Base-by-base conservation (phyloP, 2,113 vertebrate genomes). In the Gallinago paraguaiae region DNA sequence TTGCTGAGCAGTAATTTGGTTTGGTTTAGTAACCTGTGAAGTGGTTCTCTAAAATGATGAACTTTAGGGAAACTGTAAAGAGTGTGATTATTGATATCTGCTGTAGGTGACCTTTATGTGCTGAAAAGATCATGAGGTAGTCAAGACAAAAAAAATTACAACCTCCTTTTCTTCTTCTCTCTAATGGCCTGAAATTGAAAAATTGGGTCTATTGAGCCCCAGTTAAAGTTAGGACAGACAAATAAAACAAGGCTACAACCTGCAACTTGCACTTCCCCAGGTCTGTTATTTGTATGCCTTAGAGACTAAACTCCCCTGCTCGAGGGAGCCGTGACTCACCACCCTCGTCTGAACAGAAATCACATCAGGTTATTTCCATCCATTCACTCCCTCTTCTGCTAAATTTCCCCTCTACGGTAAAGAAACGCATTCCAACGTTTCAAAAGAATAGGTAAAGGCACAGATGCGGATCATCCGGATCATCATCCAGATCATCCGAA, bases 11-110 rank as follows among this genome's bases (percentile, higher is more conserved):
- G 95, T 93, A 92, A 95, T 96, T 97, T 96, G 78, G 83, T 82
- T 97, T 93, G 86, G 86, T 96, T 96, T 96, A 93, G 94, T 94
- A 95, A 96, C 88, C 92, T 96, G 90, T 95, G 90, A 96, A 97
- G 86, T 94, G 86, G 84, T 90, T 96, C 68, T 65, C 82, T 97
- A 88, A 97, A 97, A 96, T 94, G 84, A 96, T 95, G 84, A 97
- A 96, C 94, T 96, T 96, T 93, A 96, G 64, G 84, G 82, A 70
- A 94, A 90, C 71, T 71, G 59, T 82, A 91, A 97, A 96, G 93
- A 88, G 48, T 89, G 82, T 97, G 94, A 97, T 97, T 96, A 97
- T 94, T 91, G 80, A 82, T 91, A 83, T 82, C 82, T 86, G 43
- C 70, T 93, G 63, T 69, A 94, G 95, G 88, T 96, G 95, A 96